Evolutionary conservation across 2,888 invertebrate genomes (phyloP).

Genomic region (Aquatica leii): DNA sequence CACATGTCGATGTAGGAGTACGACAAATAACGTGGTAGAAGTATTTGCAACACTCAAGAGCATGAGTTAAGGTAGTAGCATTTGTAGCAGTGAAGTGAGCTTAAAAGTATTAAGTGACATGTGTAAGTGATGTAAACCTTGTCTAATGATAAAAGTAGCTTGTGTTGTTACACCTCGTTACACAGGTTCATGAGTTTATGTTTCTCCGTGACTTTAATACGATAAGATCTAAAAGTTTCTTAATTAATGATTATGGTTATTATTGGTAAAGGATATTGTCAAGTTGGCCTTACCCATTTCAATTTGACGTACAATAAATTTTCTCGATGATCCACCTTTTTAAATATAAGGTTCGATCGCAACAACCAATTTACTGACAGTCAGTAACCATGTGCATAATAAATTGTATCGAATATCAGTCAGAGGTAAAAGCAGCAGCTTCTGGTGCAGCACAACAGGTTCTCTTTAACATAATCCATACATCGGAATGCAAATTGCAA

Average conservation of each 20-base stretch:
- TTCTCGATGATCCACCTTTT: slow-evolving; percentile 28
- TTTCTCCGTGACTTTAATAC: slow-evolving; percentile 24
- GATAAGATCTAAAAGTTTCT: slow-evolving; percentile 24
- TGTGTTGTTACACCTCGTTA: slow-evolving; percentile 29
- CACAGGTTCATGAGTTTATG: slow-evolving; percentile 26
- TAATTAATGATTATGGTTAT: slow-evolving; percentile 32
- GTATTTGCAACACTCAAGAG: neutral
- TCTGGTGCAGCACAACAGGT: slow-evolving; percentile 37
- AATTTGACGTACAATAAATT: slow-evolving; percentile 29
- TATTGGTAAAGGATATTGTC: slow-evolving; percentile 25
- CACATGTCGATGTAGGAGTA: neutral
- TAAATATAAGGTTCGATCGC: slow-evolving; percentile 28
- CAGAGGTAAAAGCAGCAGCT: slow-evolving; percentile 39
- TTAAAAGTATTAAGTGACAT: slow-evolving; percentile 17
- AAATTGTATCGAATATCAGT: slow-evolving; percentile 43
- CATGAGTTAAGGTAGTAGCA: slow-evolving; percentile 2
- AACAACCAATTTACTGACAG: slow-evolving; percentile 35
- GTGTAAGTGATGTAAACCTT: slow-evolving; percentile 16
- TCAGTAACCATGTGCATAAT: slow-evolving; percentile 36
- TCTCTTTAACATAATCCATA: slow-evolving; percentile 38
- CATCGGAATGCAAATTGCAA: slow-evolving; percentile 38
- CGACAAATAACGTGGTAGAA: neutral
- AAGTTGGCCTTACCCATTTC: slow-evolving; percentile 23
- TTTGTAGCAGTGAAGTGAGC: slow-evolving; percentile 6
- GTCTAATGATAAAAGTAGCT: slow-evolving; percentile 18